A percentile compares a stretch with the other conserved stretches of the same genome.
Conservation (phyloP, 2,797 vertebrate genomes). For the Ataeniobius toweri region DNA sequence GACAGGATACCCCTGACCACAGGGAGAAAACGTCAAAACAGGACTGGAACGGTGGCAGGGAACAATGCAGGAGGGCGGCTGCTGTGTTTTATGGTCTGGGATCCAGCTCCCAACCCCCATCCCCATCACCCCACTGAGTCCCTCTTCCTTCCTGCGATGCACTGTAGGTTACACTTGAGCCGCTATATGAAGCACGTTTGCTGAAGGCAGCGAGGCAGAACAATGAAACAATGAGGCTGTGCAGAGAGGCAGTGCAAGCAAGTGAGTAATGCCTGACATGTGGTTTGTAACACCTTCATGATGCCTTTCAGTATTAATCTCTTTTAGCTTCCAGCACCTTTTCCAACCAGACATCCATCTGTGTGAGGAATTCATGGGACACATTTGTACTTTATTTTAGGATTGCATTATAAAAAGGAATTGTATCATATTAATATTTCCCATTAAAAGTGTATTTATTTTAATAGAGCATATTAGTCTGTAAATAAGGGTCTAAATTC, state of each 20-base stretch:
- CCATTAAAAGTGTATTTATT: background rate
- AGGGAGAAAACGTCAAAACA: constrained; percentile 71
- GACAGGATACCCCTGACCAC: constrained; percentile 75
- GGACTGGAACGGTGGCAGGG: constrained; percentile 69
- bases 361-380: constrained; percentile 10
- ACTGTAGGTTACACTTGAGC: constrained; percentile 81
- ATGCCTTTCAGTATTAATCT: constrained; percentile 42
- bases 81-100: constrained; percentile 80
- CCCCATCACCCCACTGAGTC: constrained; percentile 47
- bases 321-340: constrained; percentile 32
- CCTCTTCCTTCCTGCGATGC: constrained; percentile 83
- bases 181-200: constrained; percentile 59
- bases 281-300: constrained; percentile 47
- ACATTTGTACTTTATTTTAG: background rate
- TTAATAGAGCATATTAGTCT: background rate
- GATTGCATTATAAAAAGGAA: background rate
- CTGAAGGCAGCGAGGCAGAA: constrained; percentile 70
- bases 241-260: constrained; percentile 38
- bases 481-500: background rate
- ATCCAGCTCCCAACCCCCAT: constrained; percentile 77
- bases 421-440: background rate
- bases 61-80: constrained; percentile 83
- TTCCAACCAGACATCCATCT: constrained; percentile 29
- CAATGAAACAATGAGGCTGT: constrained; percentile 77
- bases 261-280: constrained; percentile 45